Evolutionary conservation across 2,797 vertebrate genomes (phyloP), one percentile per base, ranked within the genome.

Genomic region (Lithobates sylvaticus): DNA sequence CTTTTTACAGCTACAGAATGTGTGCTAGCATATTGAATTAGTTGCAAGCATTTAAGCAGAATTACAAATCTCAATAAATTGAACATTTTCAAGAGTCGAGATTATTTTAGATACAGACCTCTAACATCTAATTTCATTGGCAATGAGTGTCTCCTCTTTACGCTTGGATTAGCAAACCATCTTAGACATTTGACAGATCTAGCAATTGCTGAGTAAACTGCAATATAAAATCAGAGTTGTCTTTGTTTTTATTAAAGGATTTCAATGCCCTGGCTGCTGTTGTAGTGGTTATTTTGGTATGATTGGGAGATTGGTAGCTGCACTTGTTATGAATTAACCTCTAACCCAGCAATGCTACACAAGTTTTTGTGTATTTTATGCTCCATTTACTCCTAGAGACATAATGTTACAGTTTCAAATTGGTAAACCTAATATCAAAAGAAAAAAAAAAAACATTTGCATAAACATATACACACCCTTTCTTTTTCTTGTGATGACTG

Each of bases 111-210:
- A 79, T 67, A 39, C 39, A 10, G 34, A 64, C 78, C 75, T 26
- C 84, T 71, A 81, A 82, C 84, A 86, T 82, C 78, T 86, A 81
- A 86, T 86, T 86, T 81, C 67, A 81, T 47, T 85, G 84, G 77
- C 67, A 65, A 86, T 86, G 84, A 76, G 65, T 64, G 78, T 47
- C 73, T 86, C 74, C 64, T 58, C 36, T 72, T 82, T 86, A 70
- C 26, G 85, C 85, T 82, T 27, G 34, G 74, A 77, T 86, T 42
- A 86, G 79, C 73, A 82, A 82, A 76, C 65, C 70, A 71, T 86
- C 75, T 86, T 76, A 86, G 73, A 77, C 68, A 50, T 80, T 42
- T 86, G 84, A 85, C 84, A 85, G 77, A 85, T 85, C 61, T 61
- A 74, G 70, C 85, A 77, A 82, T 86, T 86, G 50, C 85, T 70